These are phyloP conservation scores for Eufriesea mexicana DNA, from an alignment of 1,140 invertebrate species.

Conservation along the genomic window DNA sequence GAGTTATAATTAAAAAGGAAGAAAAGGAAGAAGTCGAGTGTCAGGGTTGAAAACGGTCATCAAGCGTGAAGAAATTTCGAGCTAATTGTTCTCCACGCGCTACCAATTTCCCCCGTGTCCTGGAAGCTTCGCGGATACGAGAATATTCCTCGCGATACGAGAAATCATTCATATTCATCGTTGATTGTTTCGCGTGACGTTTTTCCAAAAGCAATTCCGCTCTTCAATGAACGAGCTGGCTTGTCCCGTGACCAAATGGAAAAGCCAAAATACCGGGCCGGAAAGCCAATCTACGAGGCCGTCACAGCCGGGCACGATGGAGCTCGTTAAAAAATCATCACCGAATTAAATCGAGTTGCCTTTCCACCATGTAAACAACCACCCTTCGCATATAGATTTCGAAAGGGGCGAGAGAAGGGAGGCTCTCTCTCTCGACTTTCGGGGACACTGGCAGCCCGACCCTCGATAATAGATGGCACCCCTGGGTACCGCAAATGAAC, in stretches of 20 bases:
- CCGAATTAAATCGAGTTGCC: constrained; percentile 81
- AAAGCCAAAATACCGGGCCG: constrained; percentile 4
- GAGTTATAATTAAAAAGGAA: too few species aligned
- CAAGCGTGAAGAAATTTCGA: too few species aligned
- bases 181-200: constrained; percentile 29
- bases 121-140: too few species aligned
- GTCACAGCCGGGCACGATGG: constrained; percentile 42
- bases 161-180: constrained; percentile 26
- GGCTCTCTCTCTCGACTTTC: constrained; percentile 3
- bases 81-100: not conserved
- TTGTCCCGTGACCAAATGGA: constrained; percentile 14
- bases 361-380: constrained; percentile 80
- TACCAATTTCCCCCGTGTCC: not conserved
- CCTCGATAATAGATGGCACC: constrained; percentile 82
- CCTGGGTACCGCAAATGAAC: constrained; percentile 83
- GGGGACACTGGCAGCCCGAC: constrained; percentile 60
- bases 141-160: too few species aligned
- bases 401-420: not conserved
- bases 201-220: constrained; percentile 33
- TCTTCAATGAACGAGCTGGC: constrained; percentile 40
- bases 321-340: constrained; percentile 83
- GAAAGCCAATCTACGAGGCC: constrained; percentile 52
- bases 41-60: too few species aligned
- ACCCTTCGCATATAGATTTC: constrained; percentile 66
- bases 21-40: too few species aligned